A percentile compares a stretch with the other conserved stretches of the same genome.
Conservation (phyloP, 2,113 vertebrate species). For the Corydoras maculifer region DNA sequence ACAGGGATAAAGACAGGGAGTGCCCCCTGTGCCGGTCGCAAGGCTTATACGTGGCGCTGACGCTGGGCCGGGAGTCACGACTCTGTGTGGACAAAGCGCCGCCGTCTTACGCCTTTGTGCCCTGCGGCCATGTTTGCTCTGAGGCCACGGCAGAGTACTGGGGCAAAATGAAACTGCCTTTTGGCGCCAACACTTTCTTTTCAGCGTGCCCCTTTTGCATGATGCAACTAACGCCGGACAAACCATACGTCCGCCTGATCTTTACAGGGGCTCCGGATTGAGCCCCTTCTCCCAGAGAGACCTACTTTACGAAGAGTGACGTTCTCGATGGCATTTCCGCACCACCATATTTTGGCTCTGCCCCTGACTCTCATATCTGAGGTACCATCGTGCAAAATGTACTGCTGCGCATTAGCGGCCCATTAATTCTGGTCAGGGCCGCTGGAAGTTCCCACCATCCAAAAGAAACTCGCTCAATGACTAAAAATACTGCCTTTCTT, state of each 20-base stretch:
- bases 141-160: constrained; percentile 86
- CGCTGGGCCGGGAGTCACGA: constrained; percentile 83
- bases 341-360: not conserved
- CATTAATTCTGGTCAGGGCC: not conserved
- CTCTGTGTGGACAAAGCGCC: constrained; percentile 87
- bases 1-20: constrained; percentile 55
- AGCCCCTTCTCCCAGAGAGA: not conserved
- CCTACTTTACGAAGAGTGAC: too few species aligned
- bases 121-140: constrained; percentile 90
- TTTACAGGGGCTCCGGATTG: constrained; percentile 84
- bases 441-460: not conserved
- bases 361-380: not conserved
- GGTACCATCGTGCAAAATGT: too few species aligned
- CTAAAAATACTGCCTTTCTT: too few species aligned
- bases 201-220: constrained; percentile 90
- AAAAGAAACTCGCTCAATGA: too few species aligned
- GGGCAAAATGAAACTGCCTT: constrained; percentile 85
- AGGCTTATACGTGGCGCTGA: constrained; percentile 86
- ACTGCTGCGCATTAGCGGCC: too few species aligned
- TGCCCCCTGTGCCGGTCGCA: constrained; percentile 90
- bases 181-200: constrained; percentile 84
- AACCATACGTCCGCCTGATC: constrained; percentile 83
- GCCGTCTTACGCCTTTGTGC: constrained; percentile 84
- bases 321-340: not conserved
- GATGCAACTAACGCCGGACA: constrained; percentile 77